Evolutionary conservation across 2,113 vertebrate genomes (phyloP).

Genomic region (Malurus alboscapulatus): DNA sequence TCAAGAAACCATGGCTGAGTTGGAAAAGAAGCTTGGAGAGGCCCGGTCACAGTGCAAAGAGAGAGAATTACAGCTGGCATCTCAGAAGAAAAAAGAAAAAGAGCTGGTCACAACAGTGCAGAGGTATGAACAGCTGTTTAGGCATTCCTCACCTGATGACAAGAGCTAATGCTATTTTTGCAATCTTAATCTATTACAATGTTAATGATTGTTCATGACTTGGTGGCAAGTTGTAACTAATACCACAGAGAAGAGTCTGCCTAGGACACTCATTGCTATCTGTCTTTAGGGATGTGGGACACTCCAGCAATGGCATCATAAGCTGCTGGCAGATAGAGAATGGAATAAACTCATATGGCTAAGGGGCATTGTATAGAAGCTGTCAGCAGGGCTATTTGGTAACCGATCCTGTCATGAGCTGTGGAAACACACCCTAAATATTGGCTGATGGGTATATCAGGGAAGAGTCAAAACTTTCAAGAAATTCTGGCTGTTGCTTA

Average conservation of each 20-base stretch:
- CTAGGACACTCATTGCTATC: not conserved
- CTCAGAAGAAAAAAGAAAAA: slow-evolving; percentile 86
- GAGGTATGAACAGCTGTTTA: slow-evolving; percentile 75
- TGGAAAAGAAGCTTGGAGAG: slow-evolving; percentile 81
- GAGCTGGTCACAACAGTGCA: slow-evolving; percentile 89
- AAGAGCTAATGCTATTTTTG: not conserved
- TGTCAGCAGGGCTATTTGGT: not conserved
- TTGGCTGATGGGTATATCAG: not conserved
- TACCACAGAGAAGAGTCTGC: not conserved
- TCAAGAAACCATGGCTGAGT: slow-evolving; percentile 71
- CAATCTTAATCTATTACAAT: not conserved
- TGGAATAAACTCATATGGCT: not conserved
- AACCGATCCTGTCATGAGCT: not conserved
- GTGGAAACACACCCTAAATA: not conserved
- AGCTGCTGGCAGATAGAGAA: not conserved
- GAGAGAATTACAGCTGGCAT: slow-evolving; percentile 81
- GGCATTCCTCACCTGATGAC: not conserved
- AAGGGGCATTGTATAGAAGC: not conserved
- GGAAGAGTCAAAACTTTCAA: not conserved
- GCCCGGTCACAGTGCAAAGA: slow-evolving; percentile 75
- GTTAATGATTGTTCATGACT: not conserved
- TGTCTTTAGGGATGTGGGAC: not conserved
- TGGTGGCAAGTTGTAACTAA: not conserved
- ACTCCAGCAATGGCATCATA: not conserved
- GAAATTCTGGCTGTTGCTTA: not conserved